phyloP scores from a whole-genome alignment of 2,113 vertebrate species.

The cat (Felis catus) region DNA sequence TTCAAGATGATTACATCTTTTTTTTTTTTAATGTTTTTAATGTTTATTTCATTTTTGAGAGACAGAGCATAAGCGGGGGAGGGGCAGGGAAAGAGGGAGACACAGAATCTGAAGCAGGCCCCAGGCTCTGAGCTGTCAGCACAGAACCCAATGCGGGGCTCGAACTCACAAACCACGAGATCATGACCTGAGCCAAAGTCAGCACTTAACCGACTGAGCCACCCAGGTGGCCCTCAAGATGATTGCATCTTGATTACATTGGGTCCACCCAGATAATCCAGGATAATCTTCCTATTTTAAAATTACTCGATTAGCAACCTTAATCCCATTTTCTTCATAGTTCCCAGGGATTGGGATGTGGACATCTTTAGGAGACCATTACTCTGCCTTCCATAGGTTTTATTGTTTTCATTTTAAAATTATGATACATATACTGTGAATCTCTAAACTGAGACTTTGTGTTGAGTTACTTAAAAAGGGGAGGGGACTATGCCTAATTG shows the following conservation, averaged over 20 bases:
- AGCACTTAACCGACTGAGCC: too few relatives aligned
- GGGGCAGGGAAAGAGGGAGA: too few relatives aligned
- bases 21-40: too few relatives aligned
- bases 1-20: background rate
- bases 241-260: background rate
- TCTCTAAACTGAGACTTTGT: background rate
- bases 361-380: background rate
- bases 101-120: too few relatives aligned
- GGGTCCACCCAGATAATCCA: background rate
- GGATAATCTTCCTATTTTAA: background rate
- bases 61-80: too few relatives aligned
- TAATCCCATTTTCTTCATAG: background rate
- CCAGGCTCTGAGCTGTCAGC: too few relatives aligned
- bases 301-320: background rate
- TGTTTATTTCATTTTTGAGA: too few relatives aligned
- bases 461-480: background rate
- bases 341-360: background rate
- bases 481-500: background rate
- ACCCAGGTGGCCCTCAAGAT: background rate
- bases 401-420: background rate
- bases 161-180: too few relatives aligned
- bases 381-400: background rate
- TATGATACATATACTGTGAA: background rate
- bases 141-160: too few relatives aligned
- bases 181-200: too few relatives aligned